phyloP scores from a whole-genome alignment of 2,797 vertebrate genomes.

The Lacerta bilineata region DNA sequence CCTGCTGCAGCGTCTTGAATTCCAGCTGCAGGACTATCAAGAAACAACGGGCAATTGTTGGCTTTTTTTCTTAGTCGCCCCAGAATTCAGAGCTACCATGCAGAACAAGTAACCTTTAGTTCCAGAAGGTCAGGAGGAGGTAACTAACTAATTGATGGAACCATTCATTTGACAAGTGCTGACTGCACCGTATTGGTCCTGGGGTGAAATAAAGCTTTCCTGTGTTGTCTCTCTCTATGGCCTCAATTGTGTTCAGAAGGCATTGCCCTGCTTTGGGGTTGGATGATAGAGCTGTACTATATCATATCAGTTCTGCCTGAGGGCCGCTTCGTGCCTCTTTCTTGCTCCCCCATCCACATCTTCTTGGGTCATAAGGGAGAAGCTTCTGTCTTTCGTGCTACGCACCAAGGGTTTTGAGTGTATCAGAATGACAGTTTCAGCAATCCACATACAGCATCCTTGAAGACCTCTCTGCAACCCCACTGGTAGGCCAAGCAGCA shows the following conservation, averaged over 20 bases:
- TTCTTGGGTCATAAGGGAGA: background rate
- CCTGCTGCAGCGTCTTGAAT: slow-evolving; percentile 63
- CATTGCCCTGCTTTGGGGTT: fast-evolving
- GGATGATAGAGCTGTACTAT: slow-evolving; percentile 37
- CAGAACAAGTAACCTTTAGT: slow-evolving; percentile 78
- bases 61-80: slow-evolving; percentile 65
- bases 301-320: slow-evolving; percentile 36
- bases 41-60: slow-evolving; percentile 76
- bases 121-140: slow-evolving; percentile 76
- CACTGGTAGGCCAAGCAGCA: background rate
- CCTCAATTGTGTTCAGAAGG: slow-evolving; percentile 48
- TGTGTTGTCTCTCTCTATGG: slow-evolving; percentile 63
- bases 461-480: background rate
- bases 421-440: background rate
- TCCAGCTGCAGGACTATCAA: slow-evolving; percentile 64
- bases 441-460: background rate
- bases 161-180: slow-evolving; percentile 71
- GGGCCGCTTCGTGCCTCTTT: background rate
- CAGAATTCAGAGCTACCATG: slow-evolving; percentile 66
- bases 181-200: slow-evolving; percentile 71
- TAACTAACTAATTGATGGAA: slow-evolving; percentile 68
- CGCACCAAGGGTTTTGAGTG: background rate
- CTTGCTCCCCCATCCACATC: background rate
- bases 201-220: slow-evolving; percentile 73
- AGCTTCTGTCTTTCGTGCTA: background rate